Conservation (phyloP, 2,797 vertebrate species). For the Sebastes flavidus region DNA sequence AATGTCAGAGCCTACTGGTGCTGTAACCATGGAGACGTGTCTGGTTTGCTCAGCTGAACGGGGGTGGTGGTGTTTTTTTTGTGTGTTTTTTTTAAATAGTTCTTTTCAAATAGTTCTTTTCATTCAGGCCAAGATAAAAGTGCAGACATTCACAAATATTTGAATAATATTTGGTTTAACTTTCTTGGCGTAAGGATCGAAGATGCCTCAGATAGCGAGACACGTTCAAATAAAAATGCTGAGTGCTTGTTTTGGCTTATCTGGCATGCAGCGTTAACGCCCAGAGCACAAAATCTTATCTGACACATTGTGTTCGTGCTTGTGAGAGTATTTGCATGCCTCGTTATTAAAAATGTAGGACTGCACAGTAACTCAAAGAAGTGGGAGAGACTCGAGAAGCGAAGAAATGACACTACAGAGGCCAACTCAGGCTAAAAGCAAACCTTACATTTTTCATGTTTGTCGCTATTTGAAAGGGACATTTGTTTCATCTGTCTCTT, state of each 20-base stretch:
- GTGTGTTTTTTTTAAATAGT: not conserved
- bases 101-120: not conserved
- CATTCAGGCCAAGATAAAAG: not conserved
- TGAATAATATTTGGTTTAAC: not conserved
- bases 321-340: not conserved
- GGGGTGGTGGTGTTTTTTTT: not conserved
- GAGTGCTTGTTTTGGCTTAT: slow-evolving; percentile 9
- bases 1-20: not conserved
- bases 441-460: not conserved
- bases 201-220: not conserved
- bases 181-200: not conserved
- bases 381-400: not conserved
- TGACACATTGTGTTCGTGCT: not conserved
- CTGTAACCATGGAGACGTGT: slow-evolving; percentile 35
- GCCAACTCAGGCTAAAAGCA: not conserved
- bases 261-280: not conserved
- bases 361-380: not conserved
- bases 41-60: not conserved
- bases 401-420: not conserved
- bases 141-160: not conserved
- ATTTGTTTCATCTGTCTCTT: not conserved
- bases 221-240: not conserved
- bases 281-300: not conserved
- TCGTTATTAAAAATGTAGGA: slow-evolving; percentile 15
- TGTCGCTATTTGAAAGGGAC: not conserved